Evolutionary conservation across 2,113 vertebrate species (phyloP).

Genomic region (Salminus brasiliensis): DNA sequence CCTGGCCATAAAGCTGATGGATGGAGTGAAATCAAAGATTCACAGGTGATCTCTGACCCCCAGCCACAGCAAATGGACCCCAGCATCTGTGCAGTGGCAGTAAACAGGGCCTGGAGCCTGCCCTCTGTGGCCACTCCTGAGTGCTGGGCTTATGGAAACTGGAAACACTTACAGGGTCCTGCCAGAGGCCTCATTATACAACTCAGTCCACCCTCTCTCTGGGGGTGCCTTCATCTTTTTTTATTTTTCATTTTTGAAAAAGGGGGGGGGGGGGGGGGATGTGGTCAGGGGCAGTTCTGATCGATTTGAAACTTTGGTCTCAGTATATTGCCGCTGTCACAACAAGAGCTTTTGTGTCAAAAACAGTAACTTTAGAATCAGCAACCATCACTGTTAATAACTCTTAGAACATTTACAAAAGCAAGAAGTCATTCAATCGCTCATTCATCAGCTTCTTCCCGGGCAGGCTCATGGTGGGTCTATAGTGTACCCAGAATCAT

Average conservation of each 20-base stretch:
- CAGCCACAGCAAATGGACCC: conserved; percentile 60
- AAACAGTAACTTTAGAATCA: neutral
- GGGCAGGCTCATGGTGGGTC: too few species aligned
- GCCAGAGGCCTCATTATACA: conserved; percentile 47
- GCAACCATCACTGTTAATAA: neutral
- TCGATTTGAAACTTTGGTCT: conserved; percentile 15
- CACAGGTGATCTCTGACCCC: conserved; percentile 81
- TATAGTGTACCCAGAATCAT: too few species aligned
- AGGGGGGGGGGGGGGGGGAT: neutral
- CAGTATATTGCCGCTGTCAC: neutral
- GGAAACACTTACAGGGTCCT: conserved; percentile 52
- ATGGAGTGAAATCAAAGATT: conserved; percentile 74
- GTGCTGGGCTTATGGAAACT: conserved; percentile 54
- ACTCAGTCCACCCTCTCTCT: conserved; percentile 21
- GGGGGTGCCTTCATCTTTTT: conserved; percentile 14
- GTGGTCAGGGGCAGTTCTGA: neutral
- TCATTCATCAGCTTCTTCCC: too few species aligned
- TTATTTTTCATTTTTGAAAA: neutral
- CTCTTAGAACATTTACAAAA: too few species aligned
- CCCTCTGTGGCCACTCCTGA: conserved; percentile 75
- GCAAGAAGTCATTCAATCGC: neutral
- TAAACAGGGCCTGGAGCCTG: conserved; percentile 74
- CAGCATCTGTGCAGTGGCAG: conserved; percentile 73
- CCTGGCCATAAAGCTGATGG: conserved; percentile 78
- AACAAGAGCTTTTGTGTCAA: neutral